Conservation (phyloP, 2,113 vertebrate genomes). For the Bubalus kerabau region DNA sequence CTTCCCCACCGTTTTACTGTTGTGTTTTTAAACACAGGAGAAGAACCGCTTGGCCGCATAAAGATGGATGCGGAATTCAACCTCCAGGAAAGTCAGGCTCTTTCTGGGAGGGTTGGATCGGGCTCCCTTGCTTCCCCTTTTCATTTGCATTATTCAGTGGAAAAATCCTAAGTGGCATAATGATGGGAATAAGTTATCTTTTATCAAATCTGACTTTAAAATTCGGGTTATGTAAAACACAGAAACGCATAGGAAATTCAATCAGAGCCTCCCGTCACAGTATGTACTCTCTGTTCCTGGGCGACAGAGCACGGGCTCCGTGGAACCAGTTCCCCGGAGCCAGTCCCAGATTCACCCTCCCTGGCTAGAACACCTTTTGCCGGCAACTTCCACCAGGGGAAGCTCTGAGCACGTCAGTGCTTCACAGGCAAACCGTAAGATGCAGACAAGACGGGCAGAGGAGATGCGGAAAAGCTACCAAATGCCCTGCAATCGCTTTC, state of each 20-base stretch:
- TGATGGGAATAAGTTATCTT: conserved; percentile 75
- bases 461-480: background rate
- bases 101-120: conserved; percentile 62
- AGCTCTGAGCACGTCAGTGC: conserved; percentile 82
- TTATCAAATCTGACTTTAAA: conserved; percentile 82
- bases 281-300: conserved; percentile 72
- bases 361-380: conserved; percentile 76
- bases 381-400: conserved; percentile 84
- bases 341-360: conserved; percentile 68
- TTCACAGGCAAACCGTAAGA: conserved; percentile 55
- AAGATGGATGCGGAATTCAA: conserved; percentile 36
- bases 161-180: conserved; percentile 78
- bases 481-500: background rate
- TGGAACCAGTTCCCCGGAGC: conserved; percentile 68
- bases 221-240: conserved; percentile 79
- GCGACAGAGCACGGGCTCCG: conserved; percentile 50
- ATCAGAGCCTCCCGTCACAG: conserved; percentile 74
- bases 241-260: conserved; percentile 78
- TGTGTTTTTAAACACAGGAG: conserved; percentile 37
- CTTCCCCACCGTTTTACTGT: background rate
- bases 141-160: conserved; percentile 75
- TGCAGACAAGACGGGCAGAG: conserved; percentile 46
- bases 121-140: conserved; percentile 41
- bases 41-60: background rate
- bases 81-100: conserved; percentile 62